Evolutionary conservation across 2,888 invertebrate species (phyloP), one percentile per base, ranked within the genome.

Genomic region (Ophion slaviceki): DNA sequence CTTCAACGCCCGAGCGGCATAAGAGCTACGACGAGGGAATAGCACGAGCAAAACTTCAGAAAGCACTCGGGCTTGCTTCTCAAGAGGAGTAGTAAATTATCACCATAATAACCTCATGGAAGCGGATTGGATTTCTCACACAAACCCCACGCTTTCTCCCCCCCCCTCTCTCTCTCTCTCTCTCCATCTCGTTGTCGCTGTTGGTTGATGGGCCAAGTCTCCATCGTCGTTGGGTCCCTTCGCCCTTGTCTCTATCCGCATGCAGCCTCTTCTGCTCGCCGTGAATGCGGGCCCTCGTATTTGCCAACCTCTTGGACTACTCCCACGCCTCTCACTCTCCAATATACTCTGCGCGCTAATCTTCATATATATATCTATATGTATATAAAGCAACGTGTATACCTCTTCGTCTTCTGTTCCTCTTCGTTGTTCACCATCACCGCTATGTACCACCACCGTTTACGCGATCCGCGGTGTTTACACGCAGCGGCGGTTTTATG

Each of bases 81-180:
- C 88, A 89, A 86, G 88, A 88, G 89, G 81, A 91, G 91, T 90
- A 89, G 91, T 92, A 92, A 92, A 92, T 92, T 92, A 92, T 92
- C 92, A 90, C 91, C 91, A 89, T 92, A 92, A 92, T 92, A 92
- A 92, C 91, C 91, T 90, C 89, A 90, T 89, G 90, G 90, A 91
- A 91, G 89, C 90, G 91, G 91, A 92, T 92, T 92, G 92, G 89
- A 92, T 92, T 92, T 92, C 92, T 92, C 92, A 91, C 92, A 92
- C 91, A 90, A 89, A 88, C 87, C 66, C 28, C 36, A 74, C 77
- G 71, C 61, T 53, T 83, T 78, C 72, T 61, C n/a, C n/a, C n/a
- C n/a, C n/a, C n/a, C n/a, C n/a, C 45, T 77, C 85, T 76, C 79
- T 74, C 70, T 72, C 72, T 66, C 53, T 83, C 59, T 71, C 74